These are phyloP conservation scores for Osedax frankpressi DNA, from an alignment of 2,888 invertebrate genomes.

Conservation along the genomic window DNA sequence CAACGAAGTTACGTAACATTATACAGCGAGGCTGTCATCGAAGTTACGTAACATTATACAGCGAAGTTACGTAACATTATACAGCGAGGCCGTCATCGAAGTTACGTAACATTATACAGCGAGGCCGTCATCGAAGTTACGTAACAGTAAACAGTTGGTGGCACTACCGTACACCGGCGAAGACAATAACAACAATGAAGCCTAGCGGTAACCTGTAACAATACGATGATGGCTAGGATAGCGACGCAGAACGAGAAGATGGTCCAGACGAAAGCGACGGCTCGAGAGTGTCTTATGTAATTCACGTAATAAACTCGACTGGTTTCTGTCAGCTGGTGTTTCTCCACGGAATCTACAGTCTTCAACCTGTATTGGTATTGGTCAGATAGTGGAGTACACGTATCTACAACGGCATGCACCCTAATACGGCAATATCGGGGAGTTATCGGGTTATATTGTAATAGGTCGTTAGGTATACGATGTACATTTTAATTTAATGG, in stretches of 20 bases:
- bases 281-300: slow-evolving; percentile 50
- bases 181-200: neutral
- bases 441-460: no score
- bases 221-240: slow-evolving; percentile 83
- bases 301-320: slow-evolving; percentile 30
- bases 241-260: slow-evolving; percentile 93
- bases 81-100: slow-evolving; percentile 56
- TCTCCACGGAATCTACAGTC: no score
- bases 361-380: no score
- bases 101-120: slow-evolving; percentile 38
- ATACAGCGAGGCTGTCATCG: slow-evolving; percentile 57
- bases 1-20: neutral
- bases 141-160: no score
- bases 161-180: no score
- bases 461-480: no score
- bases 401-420: no score
- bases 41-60: neutral
- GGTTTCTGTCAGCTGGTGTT: slow-evolving; percentile 6
- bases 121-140: slow-evolving; percentile 54
- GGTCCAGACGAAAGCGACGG: slow-evolving; percentile 91
- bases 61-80: no score
- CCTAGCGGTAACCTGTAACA: slow-evolving; percentile 56
- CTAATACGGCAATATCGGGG: no score
- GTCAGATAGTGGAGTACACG: no score
- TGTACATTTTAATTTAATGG: no score